Conservation (phyloP, 1,140 invertebrate genomes). For the Zaprionus africanus region DNA sequence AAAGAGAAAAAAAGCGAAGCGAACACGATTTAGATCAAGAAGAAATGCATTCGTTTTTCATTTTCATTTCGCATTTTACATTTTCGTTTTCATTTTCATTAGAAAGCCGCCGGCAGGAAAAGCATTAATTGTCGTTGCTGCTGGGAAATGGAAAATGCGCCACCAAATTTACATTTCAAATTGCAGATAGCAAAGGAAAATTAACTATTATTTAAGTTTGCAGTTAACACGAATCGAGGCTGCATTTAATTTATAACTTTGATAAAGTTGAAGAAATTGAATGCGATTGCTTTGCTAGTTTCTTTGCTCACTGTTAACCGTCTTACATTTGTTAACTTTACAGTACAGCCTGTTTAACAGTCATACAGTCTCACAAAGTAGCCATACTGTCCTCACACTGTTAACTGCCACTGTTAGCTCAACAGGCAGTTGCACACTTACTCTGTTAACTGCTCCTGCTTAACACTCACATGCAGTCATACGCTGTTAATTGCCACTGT, state of each 20-base stretch:
- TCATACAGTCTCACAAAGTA: too few relatives aligned
- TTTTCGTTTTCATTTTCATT: constrained; percentile 36
- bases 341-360: not conserved
- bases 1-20: not conserved
- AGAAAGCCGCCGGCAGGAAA: constrained; percentile 21
- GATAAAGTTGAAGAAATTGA: too few relatives aligned
- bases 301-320: too few relatives aligned
- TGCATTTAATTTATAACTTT: too few relatives aligned
- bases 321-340: too few relatives aligned
- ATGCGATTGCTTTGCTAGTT: too few relatives aligned
- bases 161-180: not conserved
- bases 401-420: not conserved
- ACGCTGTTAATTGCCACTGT: not conserved
- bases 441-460: not conserved
- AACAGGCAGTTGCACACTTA: not conserved
- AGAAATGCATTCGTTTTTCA: constrained; percentile 48
- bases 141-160: constrained; percentile 6
- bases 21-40: constrained; percentile 4
- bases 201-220: constrained; percentile 10
- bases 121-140: not conserved
- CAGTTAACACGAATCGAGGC: not conserved
- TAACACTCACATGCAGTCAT: too few relatives aligned
- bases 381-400: not conserved
- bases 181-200: not conserved
- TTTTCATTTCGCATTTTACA: constrained; percentile 21